Evolutionary conservation across 1,140 invertebrate genomes (phyloP).

Genomic region (Steinernema feltiae): DNA sequence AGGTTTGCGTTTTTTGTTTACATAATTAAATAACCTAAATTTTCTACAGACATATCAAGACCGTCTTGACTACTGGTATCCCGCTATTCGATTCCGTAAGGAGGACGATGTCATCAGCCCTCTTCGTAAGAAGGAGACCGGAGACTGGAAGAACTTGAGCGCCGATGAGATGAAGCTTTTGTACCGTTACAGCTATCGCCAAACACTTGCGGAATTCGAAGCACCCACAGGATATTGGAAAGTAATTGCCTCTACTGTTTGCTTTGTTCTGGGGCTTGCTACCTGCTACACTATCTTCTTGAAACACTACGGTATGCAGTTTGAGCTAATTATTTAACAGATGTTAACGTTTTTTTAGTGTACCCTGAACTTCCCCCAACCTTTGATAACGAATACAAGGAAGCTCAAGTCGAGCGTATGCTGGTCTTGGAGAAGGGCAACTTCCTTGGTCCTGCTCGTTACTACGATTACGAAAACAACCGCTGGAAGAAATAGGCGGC

Average conservation of each 20-base stretch:
- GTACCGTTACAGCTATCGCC: constrained; percentile 53
- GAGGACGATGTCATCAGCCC: constrained; percentile 48
- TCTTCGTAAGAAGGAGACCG: constrained; percentile 48
- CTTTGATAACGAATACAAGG: constrained; percentile 56
- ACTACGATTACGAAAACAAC: constrained; percentile 57
- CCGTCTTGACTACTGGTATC: constrained; percentile 56
- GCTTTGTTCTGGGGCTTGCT: constrained; percentile 36
- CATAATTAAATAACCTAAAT: too few species aligned
- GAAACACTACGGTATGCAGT: constrained; percentile 45
- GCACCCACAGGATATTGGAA: constrained; percentile 56
- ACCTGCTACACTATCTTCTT: constrained; percentile 48
- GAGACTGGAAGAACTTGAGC: constrained; percentile 52
- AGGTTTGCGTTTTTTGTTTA: constrained; percentile 31
- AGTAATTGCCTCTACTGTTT: constrained; percentile 31
- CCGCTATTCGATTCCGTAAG: constrained; percentile 56
- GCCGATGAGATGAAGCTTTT: constrained; percentile 54
- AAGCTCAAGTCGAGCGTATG: constrained; percentile 43
- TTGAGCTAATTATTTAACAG: neutral
- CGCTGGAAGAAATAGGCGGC: constrained; percentile 49
- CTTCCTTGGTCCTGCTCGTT: constrained; percentile 44
- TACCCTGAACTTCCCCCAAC: constrained; percentile 51
- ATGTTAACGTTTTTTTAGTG: constrained; percentile 36
- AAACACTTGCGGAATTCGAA: constrained; percentile 55
- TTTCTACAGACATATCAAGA: constrained; percentile 50
- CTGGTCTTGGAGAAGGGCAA: constrained; percentile 47